Evolutionary conservation across 2,888 invertebrate genomes (phyloP).

Genomic region (Diabrotica balteata): DNA sequence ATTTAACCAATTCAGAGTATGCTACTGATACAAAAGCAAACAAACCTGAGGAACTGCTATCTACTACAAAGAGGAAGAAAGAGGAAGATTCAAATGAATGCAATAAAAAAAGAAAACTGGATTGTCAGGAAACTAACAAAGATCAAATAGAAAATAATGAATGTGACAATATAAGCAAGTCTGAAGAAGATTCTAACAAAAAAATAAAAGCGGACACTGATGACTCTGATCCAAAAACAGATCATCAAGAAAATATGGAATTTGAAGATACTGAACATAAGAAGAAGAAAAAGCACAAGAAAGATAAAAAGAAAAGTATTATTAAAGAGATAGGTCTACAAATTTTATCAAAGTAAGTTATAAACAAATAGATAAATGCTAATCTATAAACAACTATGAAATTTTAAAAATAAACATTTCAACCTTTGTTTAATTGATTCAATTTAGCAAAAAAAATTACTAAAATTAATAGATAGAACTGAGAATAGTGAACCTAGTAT

Average conservation of each 20-base stretch:
- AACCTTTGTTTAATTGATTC: too few relatives aligned
- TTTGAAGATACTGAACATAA: slow-evolving; percentile 50
- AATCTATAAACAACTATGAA: too few relatives aligned
- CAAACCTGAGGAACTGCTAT: slow-evolving; percentile 2
- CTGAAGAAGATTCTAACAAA: slow-evolving; percentile 22
- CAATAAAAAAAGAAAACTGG: slow-evolving; percentile 8
- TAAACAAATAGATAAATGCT: too few relatives aligned
- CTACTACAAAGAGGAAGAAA: slow-evolving; percentile 5
- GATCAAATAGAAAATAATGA: slow-evolving; percentile 47
- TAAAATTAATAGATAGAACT: too few relatives aligned
- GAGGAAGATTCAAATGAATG: slow-evolving; percentile 12
- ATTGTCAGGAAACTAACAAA: slow-evolving; percentile 50
- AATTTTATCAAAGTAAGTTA: slow-evolving; percentile 71
- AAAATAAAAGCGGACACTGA: slow-evolving; percentile 51
- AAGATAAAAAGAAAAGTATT: slow-evolving; percentile 58
- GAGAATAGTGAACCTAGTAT: too few relatives aligned
- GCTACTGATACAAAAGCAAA: slow-evolving; percentile 31
- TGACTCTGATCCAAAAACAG: slow-evolving; percentile 47
- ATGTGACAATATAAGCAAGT: slow-evolving; percentile 53
- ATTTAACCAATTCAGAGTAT: too few relatives aligned
- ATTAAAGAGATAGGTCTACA: slow-evolving; percentile 63
- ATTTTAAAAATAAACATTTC: too few relatives aligned
- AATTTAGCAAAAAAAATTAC: too few relatives aligned
- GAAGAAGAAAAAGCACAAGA: slow-evolving; percentile 61
- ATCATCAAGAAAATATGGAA: slow-evolving; percentile 23